Evolutionary conservation across 2,888 invertebrate species (phyloP).

Genomic region (Amorpha juglandis): DNA sequence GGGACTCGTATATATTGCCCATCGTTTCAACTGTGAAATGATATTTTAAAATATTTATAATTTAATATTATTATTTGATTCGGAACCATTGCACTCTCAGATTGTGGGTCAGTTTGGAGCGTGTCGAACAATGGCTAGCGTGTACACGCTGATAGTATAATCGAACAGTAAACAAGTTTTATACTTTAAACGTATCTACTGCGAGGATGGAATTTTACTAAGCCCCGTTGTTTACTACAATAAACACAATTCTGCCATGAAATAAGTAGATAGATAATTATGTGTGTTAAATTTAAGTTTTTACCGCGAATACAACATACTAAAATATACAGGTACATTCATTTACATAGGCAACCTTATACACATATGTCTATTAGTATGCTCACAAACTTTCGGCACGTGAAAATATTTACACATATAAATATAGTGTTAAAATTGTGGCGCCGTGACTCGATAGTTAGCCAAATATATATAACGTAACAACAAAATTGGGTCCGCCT

Average conservation of each 20-base stretch:
- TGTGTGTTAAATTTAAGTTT: no score
- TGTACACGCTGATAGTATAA: background rate
- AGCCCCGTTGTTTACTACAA: background rate
- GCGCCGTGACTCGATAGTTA: background rate
- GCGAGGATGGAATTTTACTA: no score
- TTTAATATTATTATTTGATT: background rate
- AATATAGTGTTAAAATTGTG: background rate
- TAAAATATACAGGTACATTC: no score
- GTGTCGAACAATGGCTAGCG: background rate
- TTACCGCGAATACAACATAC: no score
- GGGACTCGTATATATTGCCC: background rate
- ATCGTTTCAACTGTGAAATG: background rate
- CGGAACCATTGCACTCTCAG: background rate
- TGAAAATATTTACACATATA: background rate
- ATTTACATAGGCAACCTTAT: no score
- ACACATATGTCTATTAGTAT: background rate
- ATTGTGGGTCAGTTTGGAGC: background rate
- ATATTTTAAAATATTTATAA: conserved; percentile 1
- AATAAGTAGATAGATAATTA: no score
- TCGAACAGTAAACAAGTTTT: background rate
- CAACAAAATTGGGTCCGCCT: conserved; percentile 7
- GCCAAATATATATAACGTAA: background rate
- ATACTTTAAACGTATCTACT: background rate
- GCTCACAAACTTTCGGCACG: conserved; percentile 4
- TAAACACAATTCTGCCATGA: background rate